Conservation (phyloP, 2,888 invertebrate species). For the Hemicrepidius hirtus region DNA sequence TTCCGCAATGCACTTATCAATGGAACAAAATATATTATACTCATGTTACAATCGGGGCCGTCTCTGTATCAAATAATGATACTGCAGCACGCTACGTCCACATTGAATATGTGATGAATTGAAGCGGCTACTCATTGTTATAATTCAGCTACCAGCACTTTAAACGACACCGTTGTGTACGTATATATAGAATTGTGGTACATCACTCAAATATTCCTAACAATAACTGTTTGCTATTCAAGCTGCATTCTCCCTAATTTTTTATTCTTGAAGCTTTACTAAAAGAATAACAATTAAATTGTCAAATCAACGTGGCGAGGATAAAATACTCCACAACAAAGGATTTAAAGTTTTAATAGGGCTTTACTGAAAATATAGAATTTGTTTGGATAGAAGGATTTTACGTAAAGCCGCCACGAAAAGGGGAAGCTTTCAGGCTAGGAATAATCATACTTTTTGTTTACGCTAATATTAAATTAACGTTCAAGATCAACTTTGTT, state of each 20-base stretch:
- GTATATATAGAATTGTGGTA: constrained; percentile 19
- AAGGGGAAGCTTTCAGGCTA: neutral
- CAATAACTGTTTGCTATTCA: constrained; percentile 11
- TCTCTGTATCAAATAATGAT: constrained; percentile 50
- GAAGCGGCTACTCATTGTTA: constrained; percentile 48
- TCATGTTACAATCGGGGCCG: constrained; percentile 44
- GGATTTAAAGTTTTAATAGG: constrained; percentile 16
- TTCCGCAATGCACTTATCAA: constrained; percentile 52
- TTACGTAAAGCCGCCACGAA: constrained; percentile 3
- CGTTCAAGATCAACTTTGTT: neutral
- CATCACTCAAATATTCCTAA: constrained; percentile 8
- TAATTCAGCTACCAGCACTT: constrained; percentile 32
- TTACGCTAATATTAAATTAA: neutral
- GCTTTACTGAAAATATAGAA: constrained; percentile 7
- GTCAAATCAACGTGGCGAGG: neutral
- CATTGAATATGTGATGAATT: constrained; percentile 51
- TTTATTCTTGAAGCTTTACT: neutral
- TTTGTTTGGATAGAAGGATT: constrained; percentile 10
- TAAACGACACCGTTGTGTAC: constrained; percentile 28
- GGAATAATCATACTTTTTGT: neutral
- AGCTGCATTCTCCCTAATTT: neutral
- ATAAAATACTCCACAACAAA: neutral
- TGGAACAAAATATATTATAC: constrained; percentile 46
- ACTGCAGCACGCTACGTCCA: constrained; percentile 50
- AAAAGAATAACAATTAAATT: neutral